phyloP scores from a whole-genome alignment of 2,888 invertebrate genomes.

The Branchellion lobata region DNA sequence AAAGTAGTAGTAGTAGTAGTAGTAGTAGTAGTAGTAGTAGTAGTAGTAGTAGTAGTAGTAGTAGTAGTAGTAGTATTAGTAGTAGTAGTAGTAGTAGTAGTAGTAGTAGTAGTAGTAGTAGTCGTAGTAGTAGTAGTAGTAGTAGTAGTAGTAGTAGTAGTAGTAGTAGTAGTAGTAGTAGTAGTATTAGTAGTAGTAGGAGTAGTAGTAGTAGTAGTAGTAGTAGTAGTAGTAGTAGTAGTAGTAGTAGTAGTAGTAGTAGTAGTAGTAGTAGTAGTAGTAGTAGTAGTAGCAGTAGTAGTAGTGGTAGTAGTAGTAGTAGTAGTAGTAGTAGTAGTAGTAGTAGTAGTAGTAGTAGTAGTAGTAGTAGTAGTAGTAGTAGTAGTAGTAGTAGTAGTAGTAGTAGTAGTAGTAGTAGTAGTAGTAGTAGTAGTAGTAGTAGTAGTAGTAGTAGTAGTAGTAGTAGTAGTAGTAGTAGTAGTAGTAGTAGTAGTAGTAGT shows the following conservation, averaged over 20 bases:
- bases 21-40: conserved; percentile 36
- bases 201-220: conserved; percentile 17
- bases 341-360: conserved; percentile 31
- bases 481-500: conserved; percentile 37
- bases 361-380: not conserved
- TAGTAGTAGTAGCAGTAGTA: conserved; percentile 20
- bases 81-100: not conserved
- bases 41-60: conserved; percentile 11
- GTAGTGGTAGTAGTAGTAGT: conserved; percentile 22
- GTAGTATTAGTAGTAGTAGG: no score
- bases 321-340: conserved; percentile 3
- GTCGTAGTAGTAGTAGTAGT: conserved; percentile 2
- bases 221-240: conserved; percentile 13
- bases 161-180: not conserved
- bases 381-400: conserved; percentile 13
- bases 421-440: conserved; percentile 36
- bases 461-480: not conserved
- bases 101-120: conserved; percentile 15
- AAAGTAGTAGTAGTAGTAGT: conserved; percentile 36
- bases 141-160: not conserved
- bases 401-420: conserved; percentile 32
- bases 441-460: conserved; percentile 30
- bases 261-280: conserved; percentile 15
- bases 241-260: conserved; percentile 12
- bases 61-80: conserved; percentile 16